Conservation (phyloP, 2,888 invertebrate species). For the Lysandra coridon region DNA sequence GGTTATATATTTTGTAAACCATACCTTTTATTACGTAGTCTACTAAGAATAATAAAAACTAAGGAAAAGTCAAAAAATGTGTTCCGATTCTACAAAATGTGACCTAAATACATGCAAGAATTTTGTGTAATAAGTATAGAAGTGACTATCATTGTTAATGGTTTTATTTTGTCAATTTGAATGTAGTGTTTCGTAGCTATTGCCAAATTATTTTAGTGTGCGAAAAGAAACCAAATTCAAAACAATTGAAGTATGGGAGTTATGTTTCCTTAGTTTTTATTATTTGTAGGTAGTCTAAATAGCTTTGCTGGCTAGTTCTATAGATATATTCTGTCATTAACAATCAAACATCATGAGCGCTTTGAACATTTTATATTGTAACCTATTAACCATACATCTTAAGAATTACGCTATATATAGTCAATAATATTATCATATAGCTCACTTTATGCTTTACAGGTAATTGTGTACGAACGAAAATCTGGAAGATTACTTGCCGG, state of each 20-base stretch:
- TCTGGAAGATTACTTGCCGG: conserved; percentile 88
- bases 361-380: not conserved
- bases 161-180: too few relatives aligned
- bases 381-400: not conserved
- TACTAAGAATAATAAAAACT: too few relatives aligned
- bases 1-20: not conserved
- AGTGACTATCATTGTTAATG: too few relatives aligned
- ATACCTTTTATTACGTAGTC: not conserved
- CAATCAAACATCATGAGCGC: not conserved
- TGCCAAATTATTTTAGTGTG: too few relatives aligned
- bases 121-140: too few relatives aligned
- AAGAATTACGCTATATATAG: not conserved
- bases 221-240: too few relatives aligned
- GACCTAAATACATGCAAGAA: too few relatives aligned
- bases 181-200: too few relatives aligned
- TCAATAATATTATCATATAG: not conserved
- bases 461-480: conserved; percentile 91
- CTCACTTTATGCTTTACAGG: conserved; percentile 55
- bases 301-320: not conserved
- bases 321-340: not conserved
- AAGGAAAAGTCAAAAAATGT: too few relatives aligned
- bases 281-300: not conserved
- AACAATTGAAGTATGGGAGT: too few relatives aligned
- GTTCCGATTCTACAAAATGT: too few relatives aligned
- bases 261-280: too few relatives aligned